Evolutionary conservation across 1,140 invertebrate species (phyloP), one percentile per base, ranked within the genome.

Genomic region (Drosophila aff.): DNA sequence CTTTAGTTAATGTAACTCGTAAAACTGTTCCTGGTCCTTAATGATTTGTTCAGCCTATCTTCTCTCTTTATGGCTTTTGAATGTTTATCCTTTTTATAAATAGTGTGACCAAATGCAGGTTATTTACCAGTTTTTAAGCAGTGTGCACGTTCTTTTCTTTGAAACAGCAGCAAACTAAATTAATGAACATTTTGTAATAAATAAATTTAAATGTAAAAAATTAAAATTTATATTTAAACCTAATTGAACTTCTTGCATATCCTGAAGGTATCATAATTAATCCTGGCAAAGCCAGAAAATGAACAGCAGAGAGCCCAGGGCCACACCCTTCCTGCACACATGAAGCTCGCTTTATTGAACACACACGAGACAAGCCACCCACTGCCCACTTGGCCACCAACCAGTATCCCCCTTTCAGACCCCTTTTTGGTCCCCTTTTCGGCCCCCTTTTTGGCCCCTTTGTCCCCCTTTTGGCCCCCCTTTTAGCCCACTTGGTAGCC

Each of bases 291-390:
- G 15, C 21, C 23, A 28, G 43, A 38, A 52, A 38, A 61, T 61
- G 43, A 47, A 74, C 57, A 57, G 36, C 40, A 72, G 67, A 38
- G 52, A 31, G 26, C 50, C 26, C 26, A 31, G 44, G n/a, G 57
- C 79, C 79, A 81, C 79, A 81, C 79, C 77, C 77, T 57, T 40
- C 47, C 40, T 41, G 63, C 65, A 36, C 38, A 69, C 66, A 53
- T 73, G 67, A 33, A 61, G 69, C 68, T 59, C 47, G 50, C 80
- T 63, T 86, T 86, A 86, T 86, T 87, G 82, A 86, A 87, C 82
- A 80, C 83, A 87, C 64, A 79, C 47, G 55, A 76, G 81, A 83
- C 59, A 57, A 60, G 71, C 40, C 43, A 60, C 58, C 59, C 47
- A 43, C 16, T 36, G 38, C n/a, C 26, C 40, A 57, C 40, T 41